phyloP scores from a whole-genome alignment of 2,113 vertebrate genomes.

The Rhea pennata region DNA sequence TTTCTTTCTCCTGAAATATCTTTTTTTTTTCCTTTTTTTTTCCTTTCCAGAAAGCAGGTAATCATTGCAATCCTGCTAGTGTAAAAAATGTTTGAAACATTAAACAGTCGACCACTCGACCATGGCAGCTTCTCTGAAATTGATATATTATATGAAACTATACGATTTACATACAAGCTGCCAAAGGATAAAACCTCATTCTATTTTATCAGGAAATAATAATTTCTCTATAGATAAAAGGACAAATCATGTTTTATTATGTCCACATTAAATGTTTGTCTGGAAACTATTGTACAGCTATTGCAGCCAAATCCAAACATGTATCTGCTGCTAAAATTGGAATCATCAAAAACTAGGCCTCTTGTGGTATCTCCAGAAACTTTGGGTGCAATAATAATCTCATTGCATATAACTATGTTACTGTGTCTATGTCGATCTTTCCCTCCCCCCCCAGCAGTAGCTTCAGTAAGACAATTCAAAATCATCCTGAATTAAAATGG shows the following conservation, averaged over 20 bases:
- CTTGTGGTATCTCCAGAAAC: neutral
- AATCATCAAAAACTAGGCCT: neutral
- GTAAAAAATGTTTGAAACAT: neutral
- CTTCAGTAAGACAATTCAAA: slow-evolving; percentile 10
- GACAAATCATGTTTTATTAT: neutral
- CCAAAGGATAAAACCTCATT: neutral
- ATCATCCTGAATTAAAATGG: neutral
- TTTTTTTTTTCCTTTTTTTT: neutral
- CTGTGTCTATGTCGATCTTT: neutral
- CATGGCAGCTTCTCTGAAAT: neutral
- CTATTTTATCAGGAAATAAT: neutral
- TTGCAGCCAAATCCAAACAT: neutral
- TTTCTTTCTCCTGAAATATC: neutral
- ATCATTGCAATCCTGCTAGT: neutral
- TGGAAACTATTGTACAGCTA: neutral
- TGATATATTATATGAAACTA: neutral
- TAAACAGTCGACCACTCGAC: neutral
- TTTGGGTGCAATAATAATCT: neutral
- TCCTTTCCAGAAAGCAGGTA: neutral
- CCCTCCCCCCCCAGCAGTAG: neutral
- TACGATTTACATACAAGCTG: neutral
- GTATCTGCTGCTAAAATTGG: neutral
- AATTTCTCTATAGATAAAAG: neutral
- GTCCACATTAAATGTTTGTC: neutral
- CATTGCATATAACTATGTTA: neutral